Percentiles rank a stretch among this genome's conserved stretches.
Conservation (phyloP, 2,797 vertebrate species). For the Macropus fuliginosus region DNA sequence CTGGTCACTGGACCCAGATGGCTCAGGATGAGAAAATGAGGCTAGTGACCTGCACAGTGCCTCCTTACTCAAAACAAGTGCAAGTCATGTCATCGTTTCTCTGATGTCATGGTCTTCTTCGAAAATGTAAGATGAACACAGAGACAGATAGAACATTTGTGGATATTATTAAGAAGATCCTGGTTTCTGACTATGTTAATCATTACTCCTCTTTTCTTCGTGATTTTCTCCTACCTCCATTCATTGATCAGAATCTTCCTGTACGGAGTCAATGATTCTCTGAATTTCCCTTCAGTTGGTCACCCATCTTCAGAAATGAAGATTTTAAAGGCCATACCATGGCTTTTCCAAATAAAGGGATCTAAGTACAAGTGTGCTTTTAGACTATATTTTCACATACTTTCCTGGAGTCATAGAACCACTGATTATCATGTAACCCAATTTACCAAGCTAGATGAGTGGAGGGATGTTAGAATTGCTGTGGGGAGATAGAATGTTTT, state of each 20-base stretch:
- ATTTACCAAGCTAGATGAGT: conserved; percentile 1
- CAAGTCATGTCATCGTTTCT: no score
- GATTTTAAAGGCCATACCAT: not conserved
- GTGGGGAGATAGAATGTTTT: not conserved
- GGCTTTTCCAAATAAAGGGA: not conserved
- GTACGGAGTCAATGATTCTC: not conserved
- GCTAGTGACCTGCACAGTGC: no score
- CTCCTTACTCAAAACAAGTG: no score
- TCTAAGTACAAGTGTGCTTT: not conserved
- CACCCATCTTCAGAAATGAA: not conserved
- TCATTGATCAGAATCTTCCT: not conserved
- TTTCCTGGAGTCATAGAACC: not conserved
- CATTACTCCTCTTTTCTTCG: not conserved
- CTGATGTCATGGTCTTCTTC: no score
- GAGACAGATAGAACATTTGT: not conserved
- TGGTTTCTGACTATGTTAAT: not conserved
- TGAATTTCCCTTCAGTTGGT: not conserved
- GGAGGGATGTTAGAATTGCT: not conserved
- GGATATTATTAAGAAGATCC: not conserved
- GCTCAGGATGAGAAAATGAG: no score
- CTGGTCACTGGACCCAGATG: no score
- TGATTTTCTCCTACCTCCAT: not conserved
- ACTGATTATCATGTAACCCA: not conserved
- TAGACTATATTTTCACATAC: conserved; percentile 10
- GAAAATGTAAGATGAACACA: no score